phyloP scores from a whole-genome alignment of 1,140 invertebrate species.

The Anastrepha obliqua region DNA sequence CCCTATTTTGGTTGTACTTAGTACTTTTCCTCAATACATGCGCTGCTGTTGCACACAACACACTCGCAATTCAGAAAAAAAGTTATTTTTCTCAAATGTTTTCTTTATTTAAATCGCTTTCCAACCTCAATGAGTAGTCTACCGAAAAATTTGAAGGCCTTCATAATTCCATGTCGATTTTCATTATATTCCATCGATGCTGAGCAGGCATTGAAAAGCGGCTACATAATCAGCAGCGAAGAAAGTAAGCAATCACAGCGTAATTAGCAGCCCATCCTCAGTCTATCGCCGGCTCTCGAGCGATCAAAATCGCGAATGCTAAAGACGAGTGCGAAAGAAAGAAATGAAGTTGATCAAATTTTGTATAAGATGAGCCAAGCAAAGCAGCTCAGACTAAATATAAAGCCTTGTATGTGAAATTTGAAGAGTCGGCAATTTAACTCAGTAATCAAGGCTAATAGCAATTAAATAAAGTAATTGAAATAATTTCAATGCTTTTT shows the following conservation, averaged over 20 bases:
- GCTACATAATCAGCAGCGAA: not conserved
- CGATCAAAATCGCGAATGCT: not conserved
- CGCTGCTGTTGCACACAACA: not conserved
- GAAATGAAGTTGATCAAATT: not conserved
- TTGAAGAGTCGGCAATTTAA: conserved; percentile 7
- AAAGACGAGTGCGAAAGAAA: not conserved
- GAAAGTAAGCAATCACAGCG: conserved; percentile 18
- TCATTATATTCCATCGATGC: not conserved
- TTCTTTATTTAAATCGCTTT: not conserved
- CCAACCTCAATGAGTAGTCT: not conserved
- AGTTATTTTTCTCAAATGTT: not conserved
- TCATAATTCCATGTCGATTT: not conserved
- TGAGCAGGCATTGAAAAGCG: not conserved
- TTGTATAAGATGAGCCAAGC: not conserved
- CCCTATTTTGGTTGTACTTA: not conserved
- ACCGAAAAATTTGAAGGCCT: not conserved
- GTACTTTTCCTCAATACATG: not conserved
- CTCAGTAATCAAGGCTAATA: conserved; percentile 26
- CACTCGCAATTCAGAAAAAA: not conserved
- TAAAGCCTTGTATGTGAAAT: not conserved
- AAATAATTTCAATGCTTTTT: not conserved
- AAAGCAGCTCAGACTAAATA: not conserved
- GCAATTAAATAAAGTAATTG: conserved; percentile 5
- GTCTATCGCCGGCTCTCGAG: not conserved
- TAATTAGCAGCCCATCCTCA: not conserved